Evolutionary conservation across 2,888 invertebrate species (phyloP).

Genomic region (Philonicus albiceps): DNA sequence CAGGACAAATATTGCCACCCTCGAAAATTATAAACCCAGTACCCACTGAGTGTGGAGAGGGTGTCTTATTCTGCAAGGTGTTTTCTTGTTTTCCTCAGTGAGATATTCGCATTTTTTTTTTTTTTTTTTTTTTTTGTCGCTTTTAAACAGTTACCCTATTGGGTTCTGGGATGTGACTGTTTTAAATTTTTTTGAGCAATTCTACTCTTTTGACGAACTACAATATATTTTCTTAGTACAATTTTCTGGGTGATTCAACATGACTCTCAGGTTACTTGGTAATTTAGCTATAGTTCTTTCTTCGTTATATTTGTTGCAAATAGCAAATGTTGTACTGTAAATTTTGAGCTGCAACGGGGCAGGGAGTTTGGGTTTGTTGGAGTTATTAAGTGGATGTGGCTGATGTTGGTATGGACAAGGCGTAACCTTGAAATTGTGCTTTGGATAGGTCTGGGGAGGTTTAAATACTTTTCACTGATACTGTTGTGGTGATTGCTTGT

Average conservation of each 20-base stretch:
- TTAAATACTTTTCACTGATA: neutral
- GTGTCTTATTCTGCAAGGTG: neutral
- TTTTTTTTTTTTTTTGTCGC: too few species aligned
- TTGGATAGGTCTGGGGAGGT: neutral
- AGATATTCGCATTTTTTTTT: too few species aligned
- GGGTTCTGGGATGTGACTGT: neutral
- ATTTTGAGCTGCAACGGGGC: neutral
- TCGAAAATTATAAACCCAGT: slow-evolving; percentile 24
- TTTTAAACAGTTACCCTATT: too few species aligned
- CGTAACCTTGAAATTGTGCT: neutral
- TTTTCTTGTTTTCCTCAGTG: neutral
- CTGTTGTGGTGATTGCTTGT: neutral
- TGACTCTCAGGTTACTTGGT: neutral
- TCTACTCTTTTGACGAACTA: neutral
- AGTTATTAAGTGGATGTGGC: neutral
- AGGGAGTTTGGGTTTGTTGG: neutral
- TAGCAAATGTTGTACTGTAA: neutral
- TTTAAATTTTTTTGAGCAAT: neutral
- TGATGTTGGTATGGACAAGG: neutral
- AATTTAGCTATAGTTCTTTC: neutral
- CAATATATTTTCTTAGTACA: neutral
- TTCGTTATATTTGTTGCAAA: neutral
- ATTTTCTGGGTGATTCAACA: neutral
- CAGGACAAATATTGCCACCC: slow-evolving; percentile 41
- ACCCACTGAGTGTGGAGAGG: neutral